These are phyloP conservation scores for Reticulitermes lucifugus DNA, from an alignment of 2,888 invertebrate species.

Conservation along the genomic window DNA sequence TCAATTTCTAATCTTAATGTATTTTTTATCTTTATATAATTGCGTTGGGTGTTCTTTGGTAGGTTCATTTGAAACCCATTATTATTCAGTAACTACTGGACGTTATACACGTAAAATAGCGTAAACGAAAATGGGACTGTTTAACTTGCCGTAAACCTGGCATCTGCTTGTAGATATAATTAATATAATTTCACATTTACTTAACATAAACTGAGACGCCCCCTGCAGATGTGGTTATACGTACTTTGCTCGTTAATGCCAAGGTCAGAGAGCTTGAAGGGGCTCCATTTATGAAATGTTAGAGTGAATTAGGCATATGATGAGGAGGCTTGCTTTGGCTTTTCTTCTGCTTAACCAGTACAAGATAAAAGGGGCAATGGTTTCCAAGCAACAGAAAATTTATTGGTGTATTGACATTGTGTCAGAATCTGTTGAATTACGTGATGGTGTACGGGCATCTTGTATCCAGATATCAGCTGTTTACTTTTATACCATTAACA, in stretches of 20 bases:
- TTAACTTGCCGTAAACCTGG: not conserved
- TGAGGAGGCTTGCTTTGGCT: too few relatives aligned
- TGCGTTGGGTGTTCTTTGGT: not conserved
- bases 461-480: too few relatives aligned
- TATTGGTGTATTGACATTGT: too few relatives aligned
- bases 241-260: not conserved
- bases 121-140: not conserved
- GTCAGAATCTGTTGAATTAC: too few relatives aligned
- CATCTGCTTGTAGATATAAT: not conserved
- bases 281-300: not conserved
- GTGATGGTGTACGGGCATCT: too few relatives aligned
- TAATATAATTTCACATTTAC: not conserved
- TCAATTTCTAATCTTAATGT: not conserved
- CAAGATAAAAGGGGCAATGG: too few relatives aligned
- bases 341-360: too few relatives aligned
- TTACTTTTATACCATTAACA: too few relatives aligned
- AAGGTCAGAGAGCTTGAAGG: not conserved
- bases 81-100: constrained; percentile 19
- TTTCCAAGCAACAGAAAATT: too few relatives aligned
- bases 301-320: too few relatives aligned
- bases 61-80: constrained; percentile 1
- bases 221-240: not conserved
- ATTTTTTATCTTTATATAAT: not conserved
- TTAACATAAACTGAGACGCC: not conserved
- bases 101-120: not conserved